phyloP scores from a whole-genome alignment of 2,888 invertebrate genomes.

The Troilus luridus region DNA sequence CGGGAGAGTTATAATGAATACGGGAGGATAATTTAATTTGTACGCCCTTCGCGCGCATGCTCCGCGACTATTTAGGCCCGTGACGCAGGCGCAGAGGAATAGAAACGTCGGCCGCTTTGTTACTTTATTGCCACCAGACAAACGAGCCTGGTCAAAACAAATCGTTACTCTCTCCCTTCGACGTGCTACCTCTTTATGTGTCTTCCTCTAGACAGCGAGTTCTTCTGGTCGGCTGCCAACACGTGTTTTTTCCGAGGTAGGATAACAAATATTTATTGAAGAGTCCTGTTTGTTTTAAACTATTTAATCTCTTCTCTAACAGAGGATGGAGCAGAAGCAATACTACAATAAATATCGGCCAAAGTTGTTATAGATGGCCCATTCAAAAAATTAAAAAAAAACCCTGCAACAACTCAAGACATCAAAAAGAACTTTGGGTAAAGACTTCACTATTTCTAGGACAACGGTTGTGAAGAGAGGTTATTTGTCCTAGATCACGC shows the following conservation, averaged over 20 bases:
- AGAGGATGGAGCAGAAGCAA: no score
- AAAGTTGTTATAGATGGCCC: no score
- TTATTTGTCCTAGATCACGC: no score
- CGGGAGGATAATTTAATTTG: conserved; percentile 28
- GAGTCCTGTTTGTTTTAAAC: not conserved
- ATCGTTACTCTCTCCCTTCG: conserved; percentile 1
- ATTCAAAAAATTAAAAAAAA: no score
- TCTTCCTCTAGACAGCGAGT: not conserved
- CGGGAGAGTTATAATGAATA: conserved; percentile 37
- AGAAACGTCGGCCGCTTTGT: conserved; percentile 17
- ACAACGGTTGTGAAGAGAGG: no score
- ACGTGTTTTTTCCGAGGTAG: not conserved
- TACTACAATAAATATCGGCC: no score
- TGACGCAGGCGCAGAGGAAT: not conserved
- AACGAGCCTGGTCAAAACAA: conserved; percentile 21
- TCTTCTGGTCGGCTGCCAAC: not conserved
- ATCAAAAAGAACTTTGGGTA: no score
- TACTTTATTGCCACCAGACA: not conserved
- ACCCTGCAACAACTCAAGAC: no score
- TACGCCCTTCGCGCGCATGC: not conserved
- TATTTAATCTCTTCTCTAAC: not conserved
- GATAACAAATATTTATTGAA: not conserved
- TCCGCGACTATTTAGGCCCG: not conserved
- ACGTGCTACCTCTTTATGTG: conserved; percentile 40
- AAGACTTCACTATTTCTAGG: no score